Conservation (phyloP, 2,113 vertebrate genomes). For the Kryptolebias marmoratus region DNA sequence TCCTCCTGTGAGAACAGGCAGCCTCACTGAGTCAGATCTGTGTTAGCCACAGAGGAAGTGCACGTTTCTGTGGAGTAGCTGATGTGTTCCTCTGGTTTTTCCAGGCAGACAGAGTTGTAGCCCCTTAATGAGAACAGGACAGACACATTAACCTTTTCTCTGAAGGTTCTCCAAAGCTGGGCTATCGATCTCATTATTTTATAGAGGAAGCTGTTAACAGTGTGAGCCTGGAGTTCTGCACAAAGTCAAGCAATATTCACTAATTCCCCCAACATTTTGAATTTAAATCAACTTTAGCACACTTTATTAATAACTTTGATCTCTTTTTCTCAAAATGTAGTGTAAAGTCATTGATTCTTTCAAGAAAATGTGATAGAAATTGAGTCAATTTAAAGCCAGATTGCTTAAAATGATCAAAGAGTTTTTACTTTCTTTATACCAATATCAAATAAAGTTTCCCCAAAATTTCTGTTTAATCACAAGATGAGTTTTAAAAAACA, state of each 20-base stretch:
- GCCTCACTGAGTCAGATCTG: slow-evolving; percentile 21
- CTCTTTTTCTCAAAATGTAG: too few species aligned
- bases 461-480: too few species aligned
- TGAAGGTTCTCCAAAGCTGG: slow-evolving; percentile 17
- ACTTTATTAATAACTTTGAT: too few species aligned
- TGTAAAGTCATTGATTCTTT: too few species aligned
- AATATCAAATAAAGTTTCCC: too few species aligned
- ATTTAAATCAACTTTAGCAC: not conserved
- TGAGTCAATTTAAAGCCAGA: too few species aligned
- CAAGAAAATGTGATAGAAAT: too few species aligned
- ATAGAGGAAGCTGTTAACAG: slow-evolving; percentile 45
- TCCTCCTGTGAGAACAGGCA: slow-evolving; percentile 7
- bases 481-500: too few species aligned
- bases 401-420: too few species aligned
- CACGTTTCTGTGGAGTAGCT: not conserved
- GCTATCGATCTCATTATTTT: slow-evolving; percentile 52
- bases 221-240: slow-evolving; percentile 8
- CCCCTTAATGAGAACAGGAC: slow-evolving; percentile 54
- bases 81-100: slow-evolving; percentile 16
- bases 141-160: slow-evolving; percentile 66
- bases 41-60: slow-evolving; percentile 8
- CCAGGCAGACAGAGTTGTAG: slow-evolving; percentile 37
- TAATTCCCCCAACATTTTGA: not conserved
- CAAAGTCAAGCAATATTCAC: not conserved
- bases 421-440: too few species aligned